phyloP scores from a whole-genome alignment of 2,888 invertebrate species.

The Apomyelois bistriatella region DNA sequence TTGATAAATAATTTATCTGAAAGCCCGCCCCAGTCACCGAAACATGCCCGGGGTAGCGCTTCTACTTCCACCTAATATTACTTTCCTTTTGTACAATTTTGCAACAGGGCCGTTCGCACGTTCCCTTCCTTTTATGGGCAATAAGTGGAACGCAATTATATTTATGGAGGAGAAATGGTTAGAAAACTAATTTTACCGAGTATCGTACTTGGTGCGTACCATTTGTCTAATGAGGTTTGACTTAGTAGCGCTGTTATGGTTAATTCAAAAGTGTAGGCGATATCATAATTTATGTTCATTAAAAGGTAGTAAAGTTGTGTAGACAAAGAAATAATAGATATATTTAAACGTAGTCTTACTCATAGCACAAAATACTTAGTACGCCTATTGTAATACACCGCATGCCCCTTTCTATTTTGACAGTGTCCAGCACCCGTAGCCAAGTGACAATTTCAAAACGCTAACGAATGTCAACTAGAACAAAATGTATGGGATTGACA shows the following conservation, averaged over 20 bases:
- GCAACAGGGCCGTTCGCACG: constrained; percentile 78
- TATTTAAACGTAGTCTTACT: too few species aligned
- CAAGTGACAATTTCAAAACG: too few species aligned
- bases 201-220: constrained; percentile 49
- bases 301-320: background rate
- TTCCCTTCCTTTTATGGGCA: constrained; percentile 78
- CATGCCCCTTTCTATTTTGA: too few species aligned
- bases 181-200: constrained; percentile 74
- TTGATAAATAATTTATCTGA: constrained; percentile 81
- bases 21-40: constrained; percentile 78
- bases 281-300: background rate
- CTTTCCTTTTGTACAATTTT: constrained; percentile 80
- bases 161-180: constrained; percentile 74
- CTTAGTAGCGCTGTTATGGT: background rate
- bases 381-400: too few species aligned
- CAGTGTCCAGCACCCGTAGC: too few species aligned
- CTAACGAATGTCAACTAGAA: too few species aligned
- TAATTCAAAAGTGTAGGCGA: background rate
- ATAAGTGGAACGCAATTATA: constrained; percentile 80
- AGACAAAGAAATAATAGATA: too few species aligned
- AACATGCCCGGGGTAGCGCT: constrained; percentile 65
- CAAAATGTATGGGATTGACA: too few species aligned
- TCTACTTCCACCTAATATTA: constrained; percentile 75
- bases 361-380: too few species aligned
- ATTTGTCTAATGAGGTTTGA: constrained; percentile 33